These are phyloP conservation scores for Psittacus erithacus DNA, from an alignment of 2,113 vertebrate species.

Conservation along the genomic window DNA sequence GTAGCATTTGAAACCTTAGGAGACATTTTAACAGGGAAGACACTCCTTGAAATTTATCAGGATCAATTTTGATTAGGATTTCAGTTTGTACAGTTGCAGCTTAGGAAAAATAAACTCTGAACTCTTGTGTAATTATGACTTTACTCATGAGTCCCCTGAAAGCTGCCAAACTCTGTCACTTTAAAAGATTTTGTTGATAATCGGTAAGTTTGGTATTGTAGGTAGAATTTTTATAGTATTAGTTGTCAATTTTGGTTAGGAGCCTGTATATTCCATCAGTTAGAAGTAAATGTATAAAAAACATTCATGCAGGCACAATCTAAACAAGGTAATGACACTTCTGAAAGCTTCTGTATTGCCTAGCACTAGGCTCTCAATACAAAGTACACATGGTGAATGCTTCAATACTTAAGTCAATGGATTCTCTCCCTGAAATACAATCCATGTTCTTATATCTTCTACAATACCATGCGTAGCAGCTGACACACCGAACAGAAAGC, in stretches of 20 bases:
- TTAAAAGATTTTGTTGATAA: not conserved
- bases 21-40: not conserved
- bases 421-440: not conserved
- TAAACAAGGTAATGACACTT: not conserved
- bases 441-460: accelerated
- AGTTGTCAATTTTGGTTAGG: not conserved
- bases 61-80: not conserved
- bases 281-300: not conserved
- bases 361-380: not conserved
- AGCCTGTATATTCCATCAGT: not conserved
- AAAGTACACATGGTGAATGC: not conserved
- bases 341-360: not conserved
- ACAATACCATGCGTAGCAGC: not conserved
- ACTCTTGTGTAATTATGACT: not conserved
- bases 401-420: not conserved
- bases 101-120: not conserved
- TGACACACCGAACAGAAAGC: not conserved
- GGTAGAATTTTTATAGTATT: not conserved
- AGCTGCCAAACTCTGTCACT: not conserved
- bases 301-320: not conserved
- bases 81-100: not conserved
- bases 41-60: not conserved
- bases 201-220: not conserved
- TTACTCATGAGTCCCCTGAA: not conserved
- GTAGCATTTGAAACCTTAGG: not conserved